Percentiles rank a stretch among this genome's conserved stretches.
phyloP scores from a whole-genome alignment of 2,797 vertebrate species.

The Catostomus latipinnis region DNA sequence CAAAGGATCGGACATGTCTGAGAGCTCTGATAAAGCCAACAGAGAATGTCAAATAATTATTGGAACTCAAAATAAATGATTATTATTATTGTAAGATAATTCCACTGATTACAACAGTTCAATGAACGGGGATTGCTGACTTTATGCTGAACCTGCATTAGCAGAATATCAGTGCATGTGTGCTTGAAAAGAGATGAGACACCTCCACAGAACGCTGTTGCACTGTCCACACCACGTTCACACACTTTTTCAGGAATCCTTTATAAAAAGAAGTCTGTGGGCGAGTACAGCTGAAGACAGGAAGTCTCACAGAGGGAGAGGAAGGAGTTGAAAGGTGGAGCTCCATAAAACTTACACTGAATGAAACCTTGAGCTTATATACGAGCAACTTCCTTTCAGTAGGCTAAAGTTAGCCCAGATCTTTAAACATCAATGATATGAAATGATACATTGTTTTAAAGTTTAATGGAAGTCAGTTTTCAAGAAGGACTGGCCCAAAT shows the following conservation, averaged over 20 bases:
- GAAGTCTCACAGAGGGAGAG: constrained; percentile 15
- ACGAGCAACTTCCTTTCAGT: constrained; percentile 14
- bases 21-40: constrained; percentile 21
- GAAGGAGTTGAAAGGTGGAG: not conserved
- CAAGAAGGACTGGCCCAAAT: too few relatives aligned
- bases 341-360: constrained; percentile 29
- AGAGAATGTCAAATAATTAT: constrained; percentile 32
- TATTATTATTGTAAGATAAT: too few relatives aligned
- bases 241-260: constrained; percentile 12
- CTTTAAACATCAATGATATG: not conserved
- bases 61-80: not conserved
- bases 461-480: too few relatives aligned
- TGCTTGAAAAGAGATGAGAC: constrained; percentile 33
- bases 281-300: constrained; percentile 37
- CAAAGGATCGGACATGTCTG: constrained; percentile 41
- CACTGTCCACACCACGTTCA: constrained; percentile 15
- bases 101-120: not conserved
- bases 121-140: constrained; percentile 12
- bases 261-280: constrained; percentile 34
- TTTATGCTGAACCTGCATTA: constrained; percentile 5
- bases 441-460: constrained; percentile 11
- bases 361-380: constrained; percentile 15
- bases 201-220: constrained; percentile 9
- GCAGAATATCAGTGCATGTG: constrained; percentile 3
- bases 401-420: constrained; percentile 18